phyloP scores from a whole-genome alignment of 2,888 invertebrate genomes.

The Oasisia sp. region DNA sequence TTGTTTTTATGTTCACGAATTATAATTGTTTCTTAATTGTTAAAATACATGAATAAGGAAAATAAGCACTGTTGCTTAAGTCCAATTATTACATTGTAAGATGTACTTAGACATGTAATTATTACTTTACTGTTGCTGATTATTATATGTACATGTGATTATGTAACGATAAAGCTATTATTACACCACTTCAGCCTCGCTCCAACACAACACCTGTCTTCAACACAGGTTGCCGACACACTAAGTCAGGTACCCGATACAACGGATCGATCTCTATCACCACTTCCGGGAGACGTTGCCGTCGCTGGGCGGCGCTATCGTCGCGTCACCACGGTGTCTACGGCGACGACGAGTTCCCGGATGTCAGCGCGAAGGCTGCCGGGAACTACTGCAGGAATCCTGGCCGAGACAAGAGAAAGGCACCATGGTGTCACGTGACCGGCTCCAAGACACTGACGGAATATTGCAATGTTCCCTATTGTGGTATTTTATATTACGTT shows the following conservation, averaged over 20 bases:
- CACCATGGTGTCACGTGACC: constrained; percentile 30
- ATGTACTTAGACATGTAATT: too few species aligned
- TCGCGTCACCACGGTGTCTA: not conserved
- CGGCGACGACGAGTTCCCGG: not conserved
- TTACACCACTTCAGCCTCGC: not conserved
- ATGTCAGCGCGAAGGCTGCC: not conserved
- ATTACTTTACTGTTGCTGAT: too few species aligned
- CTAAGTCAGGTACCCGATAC: constrained; percentile 27
- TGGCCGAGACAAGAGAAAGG: constrained; percentile 21
- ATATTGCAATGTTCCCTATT: constrained; percentile 26
- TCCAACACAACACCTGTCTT: not conserved
- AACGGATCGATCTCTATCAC: constrained; percentile 25
- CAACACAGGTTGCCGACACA: constrained; percentile 28
- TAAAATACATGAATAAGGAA: too few species aligned
- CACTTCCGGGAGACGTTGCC: constrained; percentile 27
- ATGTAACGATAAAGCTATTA: too few species aligned
- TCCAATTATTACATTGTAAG: too few species aligned
- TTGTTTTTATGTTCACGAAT: too few species aligned
- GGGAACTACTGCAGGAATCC: constrained; percentile 35
- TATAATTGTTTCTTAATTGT: too few species aligned
- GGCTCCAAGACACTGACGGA: constrained; percentile 25
- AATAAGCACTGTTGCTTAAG: too few species aligned
- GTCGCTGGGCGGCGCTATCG: constrained; percentile 20
- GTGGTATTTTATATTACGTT: not conserved
- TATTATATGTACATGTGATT: too few species aligned